phyloP scores from a whole-genome alignment of 1,140 invertebrate genomes.

The Piezodorus guildinii region DNA sequence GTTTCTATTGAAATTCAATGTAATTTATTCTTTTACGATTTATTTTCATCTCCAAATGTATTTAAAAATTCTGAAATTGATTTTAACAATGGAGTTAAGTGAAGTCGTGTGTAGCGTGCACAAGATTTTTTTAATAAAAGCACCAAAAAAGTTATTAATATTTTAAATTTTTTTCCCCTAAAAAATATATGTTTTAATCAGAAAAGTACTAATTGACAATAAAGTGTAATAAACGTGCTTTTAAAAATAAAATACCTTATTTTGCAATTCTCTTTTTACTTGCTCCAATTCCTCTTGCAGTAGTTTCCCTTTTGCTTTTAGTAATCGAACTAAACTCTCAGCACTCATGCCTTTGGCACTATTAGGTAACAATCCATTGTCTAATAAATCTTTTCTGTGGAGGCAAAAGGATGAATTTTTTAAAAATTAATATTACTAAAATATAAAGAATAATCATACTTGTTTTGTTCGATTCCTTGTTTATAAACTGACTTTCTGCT shows the following conservation, averaged over 20 bases:
- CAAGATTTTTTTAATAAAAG: too few species aligned
- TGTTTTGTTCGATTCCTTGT: not conserved
- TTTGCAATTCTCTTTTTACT: constrained; percentile 16
- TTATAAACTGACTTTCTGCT: not conserved
- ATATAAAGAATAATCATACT: not conserved
- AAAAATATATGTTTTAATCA: too few species aligned
- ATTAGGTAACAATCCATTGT: constrained; percentile 10
- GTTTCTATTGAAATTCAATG: too few species aligned
- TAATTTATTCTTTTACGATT: too few species aligned
- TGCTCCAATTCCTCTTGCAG: constrained; percentile 18
- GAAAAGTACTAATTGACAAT: too few species aligned
- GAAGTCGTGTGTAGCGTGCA: too few species aligned
- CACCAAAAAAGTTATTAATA: too few species aligned
- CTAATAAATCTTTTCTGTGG: not conserved
- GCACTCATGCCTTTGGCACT: constrained; percentile 16
- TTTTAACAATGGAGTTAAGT: too few species aligned
- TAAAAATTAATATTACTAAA: not conserved
- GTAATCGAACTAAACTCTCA: constrained; percentile 16
- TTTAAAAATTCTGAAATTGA: too few species aligned
- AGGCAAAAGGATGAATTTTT: not conserved
- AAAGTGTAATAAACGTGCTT: too few species aligned
- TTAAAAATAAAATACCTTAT: constrained; percentile 12
- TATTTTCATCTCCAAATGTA: too few species aligned
- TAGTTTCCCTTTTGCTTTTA: constrained; percentile 23
- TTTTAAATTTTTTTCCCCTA: too few species aligned